phyloP scores from a whole-genome alignment of 1,140 invertebrate species.

The Frieseomelitta varia region DNA sequence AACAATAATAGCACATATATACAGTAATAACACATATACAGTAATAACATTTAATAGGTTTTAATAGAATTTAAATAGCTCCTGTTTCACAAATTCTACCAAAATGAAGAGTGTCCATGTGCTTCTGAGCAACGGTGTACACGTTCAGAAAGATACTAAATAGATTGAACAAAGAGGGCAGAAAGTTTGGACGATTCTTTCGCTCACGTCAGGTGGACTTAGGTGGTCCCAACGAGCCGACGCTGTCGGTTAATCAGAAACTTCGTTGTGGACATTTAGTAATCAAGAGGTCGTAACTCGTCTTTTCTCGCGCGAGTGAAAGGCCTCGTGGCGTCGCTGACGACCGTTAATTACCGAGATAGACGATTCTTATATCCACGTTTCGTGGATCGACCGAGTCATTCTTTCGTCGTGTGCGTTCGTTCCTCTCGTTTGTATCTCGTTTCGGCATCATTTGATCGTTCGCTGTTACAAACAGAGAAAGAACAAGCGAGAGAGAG shows the following conservation, averaged over 20 bases:
- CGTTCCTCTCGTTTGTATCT: neutral
- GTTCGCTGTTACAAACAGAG: neutral
- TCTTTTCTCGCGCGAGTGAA: conserved; percentile 37
- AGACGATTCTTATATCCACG: conserved; percentile 36
- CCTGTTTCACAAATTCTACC: too few species aligned
- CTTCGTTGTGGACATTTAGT: conserved; percentile 42
- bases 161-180: conserved; percentile 6
- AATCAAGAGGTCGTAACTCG: conserved; percentile 49
- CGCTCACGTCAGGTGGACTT: neutral
- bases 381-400: neutral
- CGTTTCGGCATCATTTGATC: neutral
- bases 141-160: neutral
- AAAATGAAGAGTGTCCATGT: too few species aligned
- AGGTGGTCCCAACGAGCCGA: conserved; percentile 56
- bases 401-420: neutral
- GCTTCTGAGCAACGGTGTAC: neutral
- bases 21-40: too few species aligned
- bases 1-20: too few species aligned
- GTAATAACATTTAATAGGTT: too few species aligned
- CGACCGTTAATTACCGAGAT: conserved; percentile 37
- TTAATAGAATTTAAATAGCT: too few species aligned
- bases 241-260: conserved; percentile 45
- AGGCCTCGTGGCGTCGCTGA: conserved; percentile 13
- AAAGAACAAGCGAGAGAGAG: too few species aligned
- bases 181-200: conserved; percentile 31